These are phyloP conservation scores for Ganaspis brasiliensis DNA, from an alignment of 2,888 invertebrate genomes.

Conservation along the genomic window DNA sequence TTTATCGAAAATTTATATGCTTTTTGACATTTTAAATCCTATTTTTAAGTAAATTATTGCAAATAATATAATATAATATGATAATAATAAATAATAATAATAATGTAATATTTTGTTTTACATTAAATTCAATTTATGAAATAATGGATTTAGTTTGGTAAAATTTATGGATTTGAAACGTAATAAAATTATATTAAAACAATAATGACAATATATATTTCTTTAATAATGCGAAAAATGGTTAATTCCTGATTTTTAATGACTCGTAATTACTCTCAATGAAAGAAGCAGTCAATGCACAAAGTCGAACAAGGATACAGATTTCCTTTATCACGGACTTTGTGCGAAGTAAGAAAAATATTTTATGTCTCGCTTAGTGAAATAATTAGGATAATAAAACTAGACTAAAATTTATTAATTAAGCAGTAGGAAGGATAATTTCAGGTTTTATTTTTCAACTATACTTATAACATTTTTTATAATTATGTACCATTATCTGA, in stretches of 20 bases:
- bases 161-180: no score
- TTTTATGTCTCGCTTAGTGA: slow-evolving; percentile 15
- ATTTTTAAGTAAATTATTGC: background rate
- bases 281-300: slow-evolving; percentile 2
- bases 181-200: no score
- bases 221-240: background rate
- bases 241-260: background rate
- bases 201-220: background rate
- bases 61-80: background rate
- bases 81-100: background rate
- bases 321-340: slow-evolving; percentile 14
- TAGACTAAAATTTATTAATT: background rate
- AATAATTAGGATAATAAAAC: slow-evolving; percentile 15
- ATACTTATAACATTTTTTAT: background rate
- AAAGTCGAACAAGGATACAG: slow-evolving; percentile 31
- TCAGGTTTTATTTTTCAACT: slow-evolving; percentile 8
- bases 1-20: background rate
- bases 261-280: slow-evolving; percentile 1
- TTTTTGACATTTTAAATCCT: background rate
- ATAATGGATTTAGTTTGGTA: background rate
- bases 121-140: background rate
- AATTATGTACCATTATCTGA: background rate
- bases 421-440: background rate
- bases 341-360: background rate
- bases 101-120: background rate